Conservation (phyloP, 2,113 vertebrate species). For the Pleuronectes platessa region DNA sequence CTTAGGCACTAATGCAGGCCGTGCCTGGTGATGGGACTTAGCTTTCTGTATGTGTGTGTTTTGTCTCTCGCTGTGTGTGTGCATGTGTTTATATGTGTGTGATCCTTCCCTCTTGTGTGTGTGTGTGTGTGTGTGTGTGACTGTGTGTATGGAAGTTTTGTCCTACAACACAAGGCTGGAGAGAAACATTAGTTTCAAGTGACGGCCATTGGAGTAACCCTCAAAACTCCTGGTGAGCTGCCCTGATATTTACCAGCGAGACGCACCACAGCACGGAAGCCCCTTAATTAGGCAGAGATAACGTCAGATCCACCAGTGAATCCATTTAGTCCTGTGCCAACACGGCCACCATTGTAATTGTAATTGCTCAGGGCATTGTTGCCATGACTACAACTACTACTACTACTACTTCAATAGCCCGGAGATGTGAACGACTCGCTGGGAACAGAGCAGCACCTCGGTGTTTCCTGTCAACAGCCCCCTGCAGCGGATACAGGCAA, state of each 20-base stretch:
- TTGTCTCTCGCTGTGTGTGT: constrained; percentile 26
- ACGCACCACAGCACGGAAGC: constrained; percentile 37
- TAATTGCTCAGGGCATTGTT: constrained; percentile 63
- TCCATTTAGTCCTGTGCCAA: constrained; percentile 55
- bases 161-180: constrained; percentile 51
- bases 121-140: constrained; percentile 32
- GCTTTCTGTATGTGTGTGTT: constrained; percentile 46
- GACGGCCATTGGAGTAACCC: constrained; percentile 40
- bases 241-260: constrained; percentile 50
- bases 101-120: constrained; percentile 2
- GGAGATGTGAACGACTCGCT: constrained; percentile 62
- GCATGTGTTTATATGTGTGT: constrained; percentile 26
- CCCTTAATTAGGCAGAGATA: constrained; percentile 66
- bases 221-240: constrained; percentile 50
- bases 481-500: constrained; percentile 20
- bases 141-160: constrained; percentile 50
- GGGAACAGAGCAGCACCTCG: constrained; percentile 47
- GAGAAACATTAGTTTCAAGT: constrained; percentile 61
- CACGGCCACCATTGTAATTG: constrained; percentile 51
- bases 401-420: constrained; percentile 54
- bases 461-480: constrained; percentile 59
- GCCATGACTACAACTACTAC: constrained; percentile 56
- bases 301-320: constrained; percentile 65
- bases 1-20: constrained; percentile 75
- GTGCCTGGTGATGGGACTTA: constrained; percentile 62